Evolutionary conservation across 1,140 invertebrate species (phyloP), one percentile per base, ranked within the genome.

Genomic region (Theocolax elegans): DNA sequence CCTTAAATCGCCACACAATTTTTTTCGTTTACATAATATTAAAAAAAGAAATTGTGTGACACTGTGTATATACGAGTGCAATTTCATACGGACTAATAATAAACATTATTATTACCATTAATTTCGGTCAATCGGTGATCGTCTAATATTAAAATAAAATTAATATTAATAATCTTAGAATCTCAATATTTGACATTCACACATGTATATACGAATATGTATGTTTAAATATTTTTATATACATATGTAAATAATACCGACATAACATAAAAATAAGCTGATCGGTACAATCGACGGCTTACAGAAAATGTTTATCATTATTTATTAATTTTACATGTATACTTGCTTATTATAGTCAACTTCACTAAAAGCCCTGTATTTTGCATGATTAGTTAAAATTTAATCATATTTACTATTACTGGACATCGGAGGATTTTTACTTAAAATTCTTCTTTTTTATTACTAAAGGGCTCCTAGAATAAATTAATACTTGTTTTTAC

Each of bases 211-310:
- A n/a, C n/a, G n/a, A n/a, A n/a, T n/a, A n/a, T n/a, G n/a, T n/a
- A n/a, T n/a, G n/a, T n/a, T n/a, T n/a, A n/a, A 76, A 70, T 42
- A 6, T 71, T 17, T 72, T 74, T 72, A 77, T 60, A 68, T 73
- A 72, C 73, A 75, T 72, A 74, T 73, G 74, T 78, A 81, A 80
- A 76, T 74, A 81, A 81, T 75, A 35, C 10, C 10, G 31, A n/a
- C n/a, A 80, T 78, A 75, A 74, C 71, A 76, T 77, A 77, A 73
- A 80, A 81, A 80, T 72, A 82, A 82, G 80, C 79, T 62, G 77
- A 75, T 56, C 64, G 54, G 58, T 66, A 75, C 77, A 19, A 42
- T 62, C 31, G 10, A 42, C 25, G 46, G 13, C 17, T 51, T 46
- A 42, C n/a, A 42, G 13, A 46, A 15, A 66, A 66, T 42, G 1